Conservation (phyloP, 2,888 invertebrate species). For the Podotricha telesiphe region DNA sequence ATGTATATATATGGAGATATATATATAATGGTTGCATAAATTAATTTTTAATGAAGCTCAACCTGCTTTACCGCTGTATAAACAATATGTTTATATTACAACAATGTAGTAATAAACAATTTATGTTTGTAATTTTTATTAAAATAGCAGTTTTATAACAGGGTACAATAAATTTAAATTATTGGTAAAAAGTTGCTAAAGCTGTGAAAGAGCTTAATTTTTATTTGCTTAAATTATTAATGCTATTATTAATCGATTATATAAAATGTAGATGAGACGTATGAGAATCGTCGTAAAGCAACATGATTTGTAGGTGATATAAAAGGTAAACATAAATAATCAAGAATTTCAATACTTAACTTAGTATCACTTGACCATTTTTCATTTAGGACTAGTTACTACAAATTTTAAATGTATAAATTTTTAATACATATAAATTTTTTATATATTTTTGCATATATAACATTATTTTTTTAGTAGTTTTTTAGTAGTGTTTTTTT, state of each 20-base stretch:
- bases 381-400: too few relatives aligned
- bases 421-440: too few relatives aligned
- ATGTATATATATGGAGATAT: slow-evolving; percentile 5
- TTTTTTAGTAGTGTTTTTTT: too few relatives aligned
- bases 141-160: slow-evolving; percentile 3
- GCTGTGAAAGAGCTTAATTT: background rate
- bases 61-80: slow-evolving; percentile 5
- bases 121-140: slow-evolving; percentile 13
- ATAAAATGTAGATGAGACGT: background rate
- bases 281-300: too few relatives aligned
- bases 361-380: too few relatives aligned
- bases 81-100: slow-evolving; percentile 9
- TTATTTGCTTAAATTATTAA: slow-evolving; percentile 7
- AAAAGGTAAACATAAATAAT: background rate
- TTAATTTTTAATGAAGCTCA: slow-evolving; percentile 19
- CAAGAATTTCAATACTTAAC: too few relatives aligned
- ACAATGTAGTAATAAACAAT: slow-evolving; percentile 9
- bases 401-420: too few relatives aligned
- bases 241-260: background rate
- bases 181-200: background rate
- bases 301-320: background rate
- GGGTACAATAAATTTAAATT: slow-evolving; percentile 1
- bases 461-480: too few relatives aligned
- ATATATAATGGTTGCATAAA: slow-evolving; percentile 8
- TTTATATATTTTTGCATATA: too few relatives aligned